phyloP scores from a whole-genome alignment of 37 sponge, comb jelly and placozoan species.

The Haliclona indistincta region DNA sequence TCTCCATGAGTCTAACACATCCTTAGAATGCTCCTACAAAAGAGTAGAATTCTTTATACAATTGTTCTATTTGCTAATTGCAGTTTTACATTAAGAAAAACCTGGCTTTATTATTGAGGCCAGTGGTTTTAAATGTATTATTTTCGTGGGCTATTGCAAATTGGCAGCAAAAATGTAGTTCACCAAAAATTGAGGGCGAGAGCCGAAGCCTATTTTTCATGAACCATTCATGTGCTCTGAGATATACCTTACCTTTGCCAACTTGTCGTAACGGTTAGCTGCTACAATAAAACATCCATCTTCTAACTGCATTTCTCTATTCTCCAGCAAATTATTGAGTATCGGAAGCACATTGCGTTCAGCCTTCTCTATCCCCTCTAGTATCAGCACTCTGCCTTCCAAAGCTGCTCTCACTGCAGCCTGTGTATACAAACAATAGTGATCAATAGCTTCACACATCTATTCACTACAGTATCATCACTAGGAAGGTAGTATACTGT shows the following conservation, averaged over 20 bases:
- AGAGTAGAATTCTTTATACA: neutral
- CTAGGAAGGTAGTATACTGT: too few species aligned
- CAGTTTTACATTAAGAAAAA: neutral
- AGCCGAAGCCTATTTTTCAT: too few species aligned
- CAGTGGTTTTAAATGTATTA: too few species aligned
- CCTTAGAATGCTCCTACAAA: conserved; percentile 57
- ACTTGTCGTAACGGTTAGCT: conserved; percentile 73
- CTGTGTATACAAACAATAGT: conserved; percentile 7
- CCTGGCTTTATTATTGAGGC: neutral
- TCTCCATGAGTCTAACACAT: conserved; percentile 40
- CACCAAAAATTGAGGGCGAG: too few species aligned
- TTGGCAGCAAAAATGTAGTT: neutral
- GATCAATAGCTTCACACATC: neutral
- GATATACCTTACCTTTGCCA: conserved; percentile 35
- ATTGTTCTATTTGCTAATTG: neutral
- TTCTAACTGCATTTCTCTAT: conserved; percentile 93
- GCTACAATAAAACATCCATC: conserved; percentile 89
- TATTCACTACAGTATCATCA: neutral
- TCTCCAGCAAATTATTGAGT: conserved; percentile 90
- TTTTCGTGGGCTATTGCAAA: neutral
- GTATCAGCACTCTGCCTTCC: conserved; percentile 75
- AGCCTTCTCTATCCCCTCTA: conserved; percentile 92
- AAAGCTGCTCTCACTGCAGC: conserved; percentile 84
- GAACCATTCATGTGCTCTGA: neutral
- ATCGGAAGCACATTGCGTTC: conserved; percentile 93